Percentiles rank a stretch among this genome's conserved stretches.
phyloP scores from a whole-genome alignment of 92 coral and sea anemone species.

The Porites evermanni region DNA sequence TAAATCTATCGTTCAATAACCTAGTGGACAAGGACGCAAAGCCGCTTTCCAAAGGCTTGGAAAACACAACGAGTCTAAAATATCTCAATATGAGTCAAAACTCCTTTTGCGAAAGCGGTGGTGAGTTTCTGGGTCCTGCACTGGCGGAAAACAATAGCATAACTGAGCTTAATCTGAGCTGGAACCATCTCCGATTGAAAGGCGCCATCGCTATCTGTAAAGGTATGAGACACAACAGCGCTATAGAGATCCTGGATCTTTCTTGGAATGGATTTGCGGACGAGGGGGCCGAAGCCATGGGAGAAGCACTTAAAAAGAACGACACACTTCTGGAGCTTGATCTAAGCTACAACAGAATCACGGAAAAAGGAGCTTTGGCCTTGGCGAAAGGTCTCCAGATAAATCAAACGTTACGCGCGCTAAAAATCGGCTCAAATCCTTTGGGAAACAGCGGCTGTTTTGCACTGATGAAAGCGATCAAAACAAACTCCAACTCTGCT shows the following conservation, averaged over 20 bases:
- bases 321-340: slow-evolving; percentile 71
- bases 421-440: slow-evolving; percentile 70
- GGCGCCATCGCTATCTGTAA: slow-evolving; percentile 85
- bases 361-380: slow-evolving; percentile 62
- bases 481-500: slow-evolving; percentile 59
- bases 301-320: slow-evolving; percentile 69
- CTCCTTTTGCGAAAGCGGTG: slow-evolving; percentile 79
- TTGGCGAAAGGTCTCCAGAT: slow-evolving; percentile 69
- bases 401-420: slow-evolving; percentile 61
- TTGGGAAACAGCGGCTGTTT: slow-evolving; percentile 65
- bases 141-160: slow-evolving; percentile 64
- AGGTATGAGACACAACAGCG: slow-evolving; percentile 68
- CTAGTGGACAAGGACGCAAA: slow-evolving; percentile 76
- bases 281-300: slow-evolving; percentile 86
- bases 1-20: slow-evolving; percentile 74
- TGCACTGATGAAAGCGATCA: slow-evolving; percentile 62
- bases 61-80: slow-evolving; percentile 52
- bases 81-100: slow-evolving; percentile 73
- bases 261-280: slow-evolving; percentile 97
- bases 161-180: slow-evolving; percentile 67
- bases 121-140: slow-evolving; percentile 73
- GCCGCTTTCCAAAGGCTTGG: slow-evolving; percentile 63
- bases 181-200: slow-evolving; percentile 79
- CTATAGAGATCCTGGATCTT: slow-evolving; percentile 66
- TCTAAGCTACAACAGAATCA: slow-evolving; percentile 77